Base-by-base conservation (phyloP, 1,140 invertebrate genomes). In the Physella acuta region DNA sequence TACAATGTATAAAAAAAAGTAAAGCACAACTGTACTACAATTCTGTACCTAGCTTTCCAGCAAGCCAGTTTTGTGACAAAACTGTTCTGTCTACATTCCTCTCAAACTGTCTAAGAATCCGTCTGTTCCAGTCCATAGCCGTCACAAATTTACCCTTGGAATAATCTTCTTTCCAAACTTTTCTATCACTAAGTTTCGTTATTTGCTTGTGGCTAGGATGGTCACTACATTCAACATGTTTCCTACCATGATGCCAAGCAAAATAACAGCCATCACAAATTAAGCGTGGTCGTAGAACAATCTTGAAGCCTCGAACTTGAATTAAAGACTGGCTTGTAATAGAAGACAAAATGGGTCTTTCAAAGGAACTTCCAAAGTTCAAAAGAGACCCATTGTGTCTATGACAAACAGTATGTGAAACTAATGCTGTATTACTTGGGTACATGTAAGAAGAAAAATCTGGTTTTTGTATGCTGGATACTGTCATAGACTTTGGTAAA, bases 151-250 rank as follows among this genome's bases (percentile, higher is more conserved):
- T 72, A 2, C 71, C 71, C 34, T 64, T 69, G n/a, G 71, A 65
- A 33, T 70, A 74, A 53, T 76, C 73, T 39, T 76, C 75, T 59
- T 62, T 68, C 58, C 68, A 74, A 20, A 74, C 31, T 17, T 75
- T 65, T n/a, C 59, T 37, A 49, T 70, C 68, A 20, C 87, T 84
- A 63, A 89, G 86, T 83, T 89, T 90, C 33, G 88, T 82, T 88
- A 90, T 90, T 86, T 93, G 92, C 76, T 94, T 94, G 76, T 94
- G 92, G 62, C 92, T 85, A 44, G 90, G 90, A 80, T 91, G 88
- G 28, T 88, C 89, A 74, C 89, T 89, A 77, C 93, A 94, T 60
- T 91, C 88, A 55, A 92, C 88, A 84, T 90, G 92, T 71, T 89
- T 78, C 39, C 91, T 86, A 70, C 90, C 88, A 78, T 92, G 87